Evolutionary conservation across 1,140 invertebrate genomes (phyloP), one percentile per base, ranked within the genome.

Genomic region (Linepithema humile): DNA sequence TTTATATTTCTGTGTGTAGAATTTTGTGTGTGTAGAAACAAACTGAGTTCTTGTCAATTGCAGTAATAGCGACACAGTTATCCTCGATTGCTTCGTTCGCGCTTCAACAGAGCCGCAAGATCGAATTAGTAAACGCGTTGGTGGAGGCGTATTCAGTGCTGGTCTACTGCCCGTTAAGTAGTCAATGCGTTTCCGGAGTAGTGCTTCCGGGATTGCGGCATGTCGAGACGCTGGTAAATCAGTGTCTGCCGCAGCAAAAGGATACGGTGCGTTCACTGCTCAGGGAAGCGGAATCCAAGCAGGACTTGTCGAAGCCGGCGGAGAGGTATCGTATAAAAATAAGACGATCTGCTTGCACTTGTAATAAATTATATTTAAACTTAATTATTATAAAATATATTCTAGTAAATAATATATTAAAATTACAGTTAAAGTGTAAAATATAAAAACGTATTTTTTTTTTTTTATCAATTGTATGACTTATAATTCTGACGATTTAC

Each of bases 71-170:
- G 9, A 96, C 96, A 1, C 95, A 96, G 62, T 89, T 97, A 82
- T 95, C 95, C 17, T 95, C 94, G 20, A 95, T 96, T 87, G 95
- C 96, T 4, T 91, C 95, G 3, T 95, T 94, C 55, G 95, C 95
- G 90, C 90, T 95, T 89, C 95, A 96, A 75, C 95, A 96, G 86
- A 94, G 93, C 5, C 94, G 95, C 59, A 95, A 95, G 87, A 90
- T 94, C 32, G 96, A 96, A 84, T 92, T 97, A 29, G 95, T 95
- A 7, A 91, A 95, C 43, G 95, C 95, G 60, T 90, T 97, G 26
- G 94, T 97, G 48, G 96, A 97, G 85, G 95, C 96, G 0, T 97
- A 96, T 87, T 96, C 95, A 17, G 95, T 96, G 62, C 91, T 96
- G 45, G 95, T 96, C 32, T 97, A 96, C 89, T 96, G 96, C 83